Base-by-base conservation (phyloP, 30 jellyfish, hydroid and myxozoan genomes). In the Aurelia sp. region DNA sequence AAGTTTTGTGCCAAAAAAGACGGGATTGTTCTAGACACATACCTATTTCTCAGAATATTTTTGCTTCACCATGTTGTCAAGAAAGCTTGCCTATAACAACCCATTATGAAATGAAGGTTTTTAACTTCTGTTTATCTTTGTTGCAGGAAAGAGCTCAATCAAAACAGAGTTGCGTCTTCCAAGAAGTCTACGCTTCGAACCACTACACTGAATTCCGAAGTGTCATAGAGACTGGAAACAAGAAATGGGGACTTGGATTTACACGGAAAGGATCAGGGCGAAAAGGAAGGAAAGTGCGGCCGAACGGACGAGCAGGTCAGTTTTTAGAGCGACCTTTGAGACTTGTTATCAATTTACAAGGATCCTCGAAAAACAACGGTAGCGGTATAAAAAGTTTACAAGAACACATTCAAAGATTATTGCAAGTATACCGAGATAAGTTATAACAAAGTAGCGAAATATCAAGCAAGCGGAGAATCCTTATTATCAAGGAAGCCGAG, bases 191-290 rank as follows among this genome's bases (percentile, higher is more conserved):
- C 82, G 83, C 88, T 62, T 79, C 77, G 22, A 87, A 81, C 81
- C 89, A 87, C 88, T 84, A 87, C 82, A 90, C 95, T 17, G 97
- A 87, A 71, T 93, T 93, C 65, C 87, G 90, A 78, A 88, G 97
- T 57, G 79, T 71, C 0, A 78, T 73, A 35, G 55, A 83, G 13
- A 73, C 89, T 3, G 95, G 90, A 9, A 75, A 69, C 16, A 41
- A 55, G 20, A 35, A 47, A 35, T 76, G 96, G 86, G 90, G 97
- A 44, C 95, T 93, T 37, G 98, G 95, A 9, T 93, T 93, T 61
- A 86, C 96, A 40, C 78, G 79, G 60, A 67, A 64, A 22, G 98
- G 98, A 21, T 22, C 16, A 13, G 98, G 97, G n/a, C 90, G 98
- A 44, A 82, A 77, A 21, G 96, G 90, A 44, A 41, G 86, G 75